These are phyloP conservation scores for Acanthosepion pharaonis DNA, from an alignment of 2,888 invertebrate genomes.

Conservation along the genomic window DNA sequence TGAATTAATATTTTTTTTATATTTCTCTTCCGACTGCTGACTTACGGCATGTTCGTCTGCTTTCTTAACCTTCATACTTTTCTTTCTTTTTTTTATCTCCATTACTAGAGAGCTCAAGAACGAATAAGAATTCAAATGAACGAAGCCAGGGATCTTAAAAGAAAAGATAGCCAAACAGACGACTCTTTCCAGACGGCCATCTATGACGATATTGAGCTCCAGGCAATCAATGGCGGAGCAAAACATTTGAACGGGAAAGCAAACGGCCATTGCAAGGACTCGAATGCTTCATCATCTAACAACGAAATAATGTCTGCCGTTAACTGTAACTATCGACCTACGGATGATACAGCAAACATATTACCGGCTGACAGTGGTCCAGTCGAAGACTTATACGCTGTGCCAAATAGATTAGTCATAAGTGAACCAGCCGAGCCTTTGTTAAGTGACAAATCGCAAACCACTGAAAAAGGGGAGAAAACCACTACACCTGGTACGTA, in stretches of 20 bases:
- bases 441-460: neutral
- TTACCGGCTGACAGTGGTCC: neutral
- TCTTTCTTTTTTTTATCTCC: neutral
- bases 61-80: neutral
- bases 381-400: neutral
- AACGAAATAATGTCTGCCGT: neutral
- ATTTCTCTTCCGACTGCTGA: neutral
- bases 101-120: neutral
- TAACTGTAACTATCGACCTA: neutral
- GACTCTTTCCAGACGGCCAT: neutral
- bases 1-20: too few species aligned
- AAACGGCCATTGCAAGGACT: neutral
- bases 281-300: neutral
- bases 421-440: neutral
- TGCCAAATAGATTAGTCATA: neutral
- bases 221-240: neutral
- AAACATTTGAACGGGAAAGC: neutral
- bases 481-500: conserved; percentile 38
- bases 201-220: neutral
- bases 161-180: neutral
- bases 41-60: neutral
- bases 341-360: neutral
- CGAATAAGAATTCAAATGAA: neutral
- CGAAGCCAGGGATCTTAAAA: neutral
- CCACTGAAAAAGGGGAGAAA: neutral